Base-by-base conservation (phyloP, 2,113 vertebrate genomes). In the Manacus vitellinus region DNA sequence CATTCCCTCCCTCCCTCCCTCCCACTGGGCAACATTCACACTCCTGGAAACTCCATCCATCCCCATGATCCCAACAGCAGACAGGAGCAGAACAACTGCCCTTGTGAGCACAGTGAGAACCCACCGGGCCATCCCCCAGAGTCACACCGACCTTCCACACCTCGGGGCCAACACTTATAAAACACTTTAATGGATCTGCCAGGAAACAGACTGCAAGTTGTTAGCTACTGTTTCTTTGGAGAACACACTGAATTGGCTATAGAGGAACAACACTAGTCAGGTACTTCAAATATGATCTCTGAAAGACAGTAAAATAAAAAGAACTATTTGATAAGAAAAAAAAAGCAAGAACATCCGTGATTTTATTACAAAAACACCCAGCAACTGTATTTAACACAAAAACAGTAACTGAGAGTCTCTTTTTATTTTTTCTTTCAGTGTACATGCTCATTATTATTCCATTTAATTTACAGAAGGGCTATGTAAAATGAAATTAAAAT, bases 371-470 rank as follows among this genome's bases (percentile, higher is more conserved):
- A 96, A 98, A 96, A 85, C 85, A 97, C 86, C 94, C 96, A 97
- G 95, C 77, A 94, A 97, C 96, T 96, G 95, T 74, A 96, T 96
- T 96, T 95, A 89, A 90, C 95, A 97, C 94, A 96, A 96, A 96
- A 91, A 88, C 95, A 97, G 96, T 94, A 96, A 97, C 97, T 88
- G 94, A 97, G 95, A 97, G 97, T 96, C 93, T 97, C 59, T 59
- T 95, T 96, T 97, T 98, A 97, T 97, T 98, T 97, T 97, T 95
- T 87, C 93, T 96, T 97, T 98, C 94, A 94, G 95, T 96, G 96
- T 96, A 98, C 98, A 98, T 98, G 98, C 98, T 98, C 95, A 93
- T 97, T 96, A 97, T 96, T 94, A 96, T 94, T 97, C 96, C 95
- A 96, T 96, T 97, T 89, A 96, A 98, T 95, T 98, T 98, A 97